Evolutionary conservation across 2,888 invertebrate genomes (phyloP), one percentile per base, ranked within the genome.

Genomic region (Malacosoma neustria): DNA sequence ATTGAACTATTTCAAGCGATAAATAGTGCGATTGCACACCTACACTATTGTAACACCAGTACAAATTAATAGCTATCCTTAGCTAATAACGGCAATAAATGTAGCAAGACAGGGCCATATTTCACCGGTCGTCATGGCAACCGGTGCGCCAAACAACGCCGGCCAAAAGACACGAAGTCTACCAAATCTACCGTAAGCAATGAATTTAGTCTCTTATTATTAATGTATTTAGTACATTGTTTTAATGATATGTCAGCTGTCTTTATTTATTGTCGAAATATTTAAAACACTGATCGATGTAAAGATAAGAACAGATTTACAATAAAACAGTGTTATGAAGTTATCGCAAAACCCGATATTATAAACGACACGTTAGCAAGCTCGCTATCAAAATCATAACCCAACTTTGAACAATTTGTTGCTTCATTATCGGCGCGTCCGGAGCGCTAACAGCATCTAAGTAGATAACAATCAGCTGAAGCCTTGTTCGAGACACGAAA

Each of bases 401-500:
- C 64, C 54, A 57, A 58, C 63, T 68, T 69, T 67, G 62, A 74
- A 71, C 73, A 76, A 74, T 77, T 75, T 79, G 73, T 77, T 70
- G 72, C 72, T 72, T 75, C 73, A 79, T 80, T 77, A 79, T 76
- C 72, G 63, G 61, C 61, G 70, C 75, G 72, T 73, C 79, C 73
- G 73, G 68, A 72, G 71, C 72, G 73, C 72, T 76, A 77, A 75
- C 79, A 77, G 80, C 75, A 80, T 80, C 81, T 82, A 77, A 84
- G 84, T 71, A 82, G 85, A 85, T 85, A 82, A 84, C 84, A 79
- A 85, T 85, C 84, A 72, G 70, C 72, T 73, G 70, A 72, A 75
- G 80, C 80, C 81, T 81, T 85, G 85, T 81, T 80, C 75, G 75
- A 81, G 85, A 85, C 84, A 84, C 80, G 82, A 85, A 85, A 85